Percentiles rank a stretch among this genome's conserved stretches.
These are phyloP conservation scores for Cheilosia urbana DNA, from an alignment of 2,888 invertebrate species.

Conservation along the genomic window DNA sequence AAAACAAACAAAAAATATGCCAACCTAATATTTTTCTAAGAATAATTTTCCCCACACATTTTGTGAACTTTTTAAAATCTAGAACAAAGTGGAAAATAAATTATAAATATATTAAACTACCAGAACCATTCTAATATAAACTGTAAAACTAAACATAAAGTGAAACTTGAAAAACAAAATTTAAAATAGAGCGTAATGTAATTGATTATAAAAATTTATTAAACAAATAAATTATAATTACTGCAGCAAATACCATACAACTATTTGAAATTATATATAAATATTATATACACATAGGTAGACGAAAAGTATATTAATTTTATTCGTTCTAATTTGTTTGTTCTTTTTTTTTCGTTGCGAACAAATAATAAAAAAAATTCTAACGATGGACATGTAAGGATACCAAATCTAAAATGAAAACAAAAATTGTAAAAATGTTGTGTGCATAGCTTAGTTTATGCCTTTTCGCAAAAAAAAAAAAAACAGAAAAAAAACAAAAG, in stretches of 20 bases:
- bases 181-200: slow-evolving; percentile 61
- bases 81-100: slow-evolving; percentile 39
- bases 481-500: slow-evolving; percentile 22
- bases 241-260: slow-evolving; percentile 63
- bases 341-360: slow-evolving; percentile 55
- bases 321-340: slow-evolving; percentile 32
- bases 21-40: slow-evolving; percentile 76
- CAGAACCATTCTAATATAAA: slow-evolving; percentile 72
- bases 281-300: slow-evolving; percentile 70
- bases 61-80: slow-evolving; percentile 66
- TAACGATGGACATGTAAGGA: slow-evolving; percentile 50
- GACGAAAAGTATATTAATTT: slow-evolving; percentile 71
- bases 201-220: slow-evolving; percentile 69
- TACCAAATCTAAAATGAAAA: slow-evolving; percentile 30
- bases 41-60: slow-evolving; percentile 73
- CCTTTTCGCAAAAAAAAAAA: slow-evolving; percentile 55
- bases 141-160: slow-evolving; percentile 68
- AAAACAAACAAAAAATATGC: slow-evolving; percentile 56
- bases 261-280: slow-evolving; percentile 68
- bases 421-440: slow-evolving; percentile 52
- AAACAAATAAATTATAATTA: slow-evolving; percentile 47
- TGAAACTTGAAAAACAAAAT: slow-evolving; percentile 18
- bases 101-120: slow-evolving; percentile 38
- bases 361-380: slow-evolving; percentile 33
- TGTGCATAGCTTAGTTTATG: slow-evolving; percentile 67